These are phyloP conservation scores for Lasioglossum albipes DNA, from an alignment of 1,140 invertebrate genomes.

Conservation along the genomic window DNA sequence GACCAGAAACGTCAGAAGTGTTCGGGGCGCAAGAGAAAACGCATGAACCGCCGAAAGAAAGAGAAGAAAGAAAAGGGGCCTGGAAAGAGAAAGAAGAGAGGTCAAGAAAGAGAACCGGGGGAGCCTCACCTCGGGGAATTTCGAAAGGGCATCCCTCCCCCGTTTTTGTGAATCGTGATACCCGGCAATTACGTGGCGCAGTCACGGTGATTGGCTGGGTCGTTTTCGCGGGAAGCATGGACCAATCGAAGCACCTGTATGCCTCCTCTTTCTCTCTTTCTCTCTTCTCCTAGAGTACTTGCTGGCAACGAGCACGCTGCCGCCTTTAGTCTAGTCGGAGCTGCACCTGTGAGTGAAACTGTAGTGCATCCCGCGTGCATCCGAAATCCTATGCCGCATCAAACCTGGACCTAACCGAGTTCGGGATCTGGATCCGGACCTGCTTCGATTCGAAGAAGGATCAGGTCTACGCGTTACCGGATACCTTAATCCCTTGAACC, in stretches of 20 bases:
- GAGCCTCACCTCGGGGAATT: constrained; percentile 37
- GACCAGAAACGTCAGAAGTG: too few relatives aligned
- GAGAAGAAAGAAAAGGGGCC: too few relatives aligned
- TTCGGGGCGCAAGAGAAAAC: too few relatives aligned
- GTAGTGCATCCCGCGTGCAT: constrained; percentile 46
- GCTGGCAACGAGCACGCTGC: constrained; percentile 57
- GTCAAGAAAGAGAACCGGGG: background rate
- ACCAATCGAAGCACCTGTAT: constrained; percentile 64
- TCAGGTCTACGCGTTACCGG: too few relatives aligned
- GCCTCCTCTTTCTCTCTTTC: constrained; percentile 52
- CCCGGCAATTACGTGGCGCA: constrained; percentile 66
- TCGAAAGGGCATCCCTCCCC: constrained; percentile 50
- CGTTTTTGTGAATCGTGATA: constrained; percentile 62
- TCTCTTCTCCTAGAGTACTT: constrained; percentile 61
- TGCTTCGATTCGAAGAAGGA: background rate
- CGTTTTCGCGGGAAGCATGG: constrained; percentile 72
- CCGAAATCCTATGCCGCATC: background rate
- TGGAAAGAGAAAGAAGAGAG: too few relatives aligned
- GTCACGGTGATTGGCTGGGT: constrained; percentile 65
- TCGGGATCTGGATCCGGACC: too few relatives aligned
- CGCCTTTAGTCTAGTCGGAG: constrained; percentile 72
- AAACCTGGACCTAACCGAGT: too few relatives aligned
- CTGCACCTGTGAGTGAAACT: constrained; percentile 65
- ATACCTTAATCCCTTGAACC: too few relatives aligned
- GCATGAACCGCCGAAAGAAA: too few relatives aligned